Percentiles rank a stretch among this genome's conserved stretches.
Evolutionary conservation across 2,888 invertebrate species (phyloP).

Genomic region (Thera obeliscata): DNA sequence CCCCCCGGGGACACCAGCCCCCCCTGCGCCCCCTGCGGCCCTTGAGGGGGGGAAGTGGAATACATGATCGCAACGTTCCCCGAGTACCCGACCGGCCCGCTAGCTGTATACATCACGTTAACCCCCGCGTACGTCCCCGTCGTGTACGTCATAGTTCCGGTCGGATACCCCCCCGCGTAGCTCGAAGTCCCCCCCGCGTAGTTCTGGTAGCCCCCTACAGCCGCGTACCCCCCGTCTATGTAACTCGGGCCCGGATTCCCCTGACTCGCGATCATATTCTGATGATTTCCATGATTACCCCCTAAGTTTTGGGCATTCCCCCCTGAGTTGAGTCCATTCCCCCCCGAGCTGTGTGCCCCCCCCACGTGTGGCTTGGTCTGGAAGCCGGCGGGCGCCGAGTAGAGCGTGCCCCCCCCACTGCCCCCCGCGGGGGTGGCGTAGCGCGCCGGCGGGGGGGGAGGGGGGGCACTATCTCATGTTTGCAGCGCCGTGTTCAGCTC

Average conservation of each 20-base stretch:
- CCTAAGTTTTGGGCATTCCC: background rate
- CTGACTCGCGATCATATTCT: background rate
- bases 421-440: conserved; percentile 37
- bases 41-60: conserved; percentile 16
- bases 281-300: conserved; percentile 3
- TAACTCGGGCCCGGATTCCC: background rate
- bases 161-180: conserved; percentile 12
- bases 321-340: background rate
- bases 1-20: conserved; percentile 29
- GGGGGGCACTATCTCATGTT: conserved; percentile 85
- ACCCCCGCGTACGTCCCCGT: conserved; percentile 33
- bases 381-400: conserved; percentile 29
- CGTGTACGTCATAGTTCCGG: conserved; percentile 21
- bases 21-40: conserved; percentile 4
- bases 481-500: conserved; percentile 92
- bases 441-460: conserved; percentile 56
- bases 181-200: conserved; percentile 10
- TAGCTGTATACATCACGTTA: conserved; percentile 36
- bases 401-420: conserved; percentile 18
- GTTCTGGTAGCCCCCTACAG: background rate
- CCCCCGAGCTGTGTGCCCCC: background rate
- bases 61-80: conserved; percentile 34
- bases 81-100: conserved; percentile 32
- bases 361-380: conserved; percentile 16
- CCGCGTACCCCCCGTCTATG: background rate